Evolutionary conservation across 2,888 invertebrate genomes (phyloP).

Genomic region (Caenorhabditis angaria): DNA sequence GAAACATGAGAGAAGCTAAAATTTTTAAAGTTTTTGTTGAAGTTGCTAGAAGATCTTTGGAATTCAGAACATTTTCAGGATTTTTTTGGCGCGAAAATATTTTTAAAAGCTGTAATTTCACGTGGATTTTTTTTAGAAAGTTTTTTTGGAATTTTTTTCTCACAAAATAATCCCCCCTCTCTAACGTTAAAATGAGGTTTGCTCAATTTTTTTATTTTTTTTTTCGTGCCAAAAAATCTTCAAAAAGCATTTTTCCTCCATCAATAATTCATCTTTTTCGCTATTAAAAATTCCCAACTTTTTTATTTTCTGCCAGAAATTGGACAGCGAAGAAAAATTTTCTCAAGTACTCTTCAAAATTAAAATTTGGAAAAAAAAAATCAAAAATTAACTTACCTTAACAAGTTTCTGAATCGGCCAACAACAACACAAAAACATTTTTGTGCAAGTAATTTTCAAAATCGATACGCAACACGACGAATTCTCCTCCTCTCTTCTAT

Average conservation of each 20-base stretch:
- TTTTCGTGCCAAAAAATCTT: too few species aligned
- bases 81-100: background rate
- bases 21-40: too few species aligned
- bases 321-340: too few species aligned
- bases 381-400: conserved; percentile 37
- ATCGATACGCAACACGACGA: conserved; percentile 34
- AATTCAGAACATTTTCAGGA: background rate
- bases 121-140: too few species aligned
- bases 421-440: conserved; percentile 61
- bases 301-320: too few species aligned
- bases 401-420: conserved; percentile 68
- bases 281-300: too few species aligned
- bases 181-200: too few species aligned
- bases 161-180: background rate
- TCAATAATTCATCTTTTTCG: too few species aligned
- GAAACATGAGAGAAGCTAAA: conserved; percentile 52
- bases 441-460: conserved; percentile 15
- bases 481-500: conserved; percentile 10
- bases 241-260: too few species aligned
- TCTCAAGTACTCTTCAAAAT: too few species aligned
- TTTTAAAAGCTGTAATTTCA: background rate
- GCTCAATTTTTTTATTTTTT: too few species aligned
- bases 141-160: background rate
- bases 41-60: too few species aligned
- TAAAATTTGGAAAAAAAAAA: background rate